Conservation (phyloP, 2,888 invertebrate genomes). For the Pandemis heparana region DNA sequence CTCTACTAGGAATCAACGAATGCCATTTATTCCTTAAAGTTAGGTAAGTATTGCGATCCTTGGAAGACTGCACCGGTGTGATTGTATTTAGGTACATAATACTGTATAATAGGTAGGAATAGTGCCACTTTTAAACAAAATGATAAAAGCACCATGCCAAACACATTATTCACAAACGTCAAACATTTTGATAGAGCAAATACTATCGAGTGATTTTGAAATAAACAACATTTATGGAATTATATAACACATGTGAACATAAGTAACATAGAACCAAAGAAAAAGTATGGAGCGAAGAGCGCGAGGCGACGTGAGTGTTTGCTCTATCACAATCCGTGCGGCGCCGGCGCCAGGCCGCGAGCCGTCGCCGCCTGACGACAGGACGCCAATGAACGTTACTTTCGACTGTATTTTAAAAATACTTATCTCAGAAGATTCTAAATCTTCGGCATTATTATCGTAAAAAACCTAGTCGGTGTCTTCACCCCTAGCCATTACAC, state of each 20-base stretch:
- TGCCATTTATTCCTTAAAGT: constrained; percentile 51
- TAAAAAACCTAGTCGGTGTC: constrained; percentile 74
- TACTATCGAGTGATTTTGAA: constrained; percentile 8
- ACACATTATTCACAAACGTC: constrained; percentile 66
- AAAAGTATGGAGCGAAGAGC: neutral
- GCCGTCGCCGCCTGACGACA: constrained; percentile 62
- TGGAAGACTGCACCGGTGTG: constrained; percentile 79
- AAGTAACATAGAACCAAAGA: constrained; percentile 28
- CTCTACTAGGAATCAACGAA: constrained; percentile 30
- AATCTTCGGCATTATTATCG: constrained; percentile 75
- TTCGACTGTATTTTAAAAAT: constrained; percentile 81
- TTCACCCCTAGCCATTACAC: constrained; percentile 75
- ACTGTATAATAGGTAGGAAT: constrained; percentile 69
- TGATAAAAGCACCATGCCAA: constrained; percentile 78
- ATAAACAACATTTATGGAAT: constrained; percentile 28
- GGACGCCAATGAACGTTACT: constrained; percentile 61
- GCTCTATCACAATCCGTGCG: constrained; percentile 14
- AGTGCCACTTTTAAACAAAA: constrained; percentile 74
- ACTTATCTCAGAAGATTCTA: constrained; percentile 80
- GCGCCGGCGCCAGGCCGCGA: constrained; percentile 57
- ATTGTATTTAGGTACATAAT: constrained; percentile 72
- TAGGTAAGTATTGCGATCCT: constrained; percentile 63
- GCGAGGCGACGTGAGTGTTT: constrained; percentile 2
- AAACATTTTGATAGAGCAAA: constrained; percentile 38
- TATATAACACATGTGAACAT: constrained; percentile 19